Evolutionary conservation across 2,888 invertebrate species (phyloP).

Genomic region (Barypeithes pellucidus): DNA sequence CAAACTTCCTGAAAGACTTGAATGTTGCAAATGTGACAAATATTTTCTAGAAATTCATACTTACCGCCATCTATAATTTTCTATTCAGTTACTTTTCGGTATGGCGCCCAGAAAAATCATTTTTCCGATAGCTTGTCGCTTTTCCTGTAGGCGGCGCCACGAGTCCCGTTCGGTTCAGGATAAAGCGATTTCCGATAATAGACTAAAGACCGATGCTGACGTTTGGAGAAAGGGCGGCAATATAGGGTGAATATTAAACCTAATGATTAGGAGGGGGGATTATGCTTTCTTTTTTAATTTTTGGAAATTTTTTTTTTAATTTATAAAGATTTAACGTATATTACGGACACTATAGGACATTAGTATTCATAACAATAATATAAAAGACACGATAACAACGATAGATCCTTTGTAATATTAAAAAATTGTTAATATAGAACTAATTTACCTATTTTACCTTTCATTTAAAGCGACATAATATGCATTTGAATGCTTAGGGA

Average conservation of each 20-base stretch:
- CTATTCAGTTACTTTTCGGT: slow-evolving; percentile 21
- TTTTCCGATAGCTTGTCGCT: not conserved
- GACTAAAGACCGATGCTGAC: slow-evolving; percentile 13
- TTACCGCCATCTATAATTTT: slow-evolving; percentile 43
- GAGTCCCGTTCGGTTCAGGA: slow-evolving; percentile 3
- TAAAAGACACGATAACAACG: too few relatives aligned
- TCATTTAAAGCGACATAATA: not conserved
- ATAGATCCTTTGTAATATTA: too few relatives aligned
- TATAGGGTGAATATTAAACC: slow-evolving; percentile 21
- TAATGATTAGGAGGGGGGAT: too few relatives aligned
- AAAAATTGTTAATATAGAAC: too few relatives aligned
- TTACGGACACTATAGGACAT: too few relatives aligned
- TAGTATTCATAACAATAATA: too few relatives aligned
- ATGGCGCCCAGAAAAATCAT: slow-evolving; percentile 2
- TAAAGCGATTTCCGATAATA: slow-evolving; percentile 43
- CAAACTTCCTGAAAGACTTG: too few relatives aligned
- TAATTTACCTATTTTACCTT: not conserved
- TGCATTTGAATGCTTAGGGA: not conserved
- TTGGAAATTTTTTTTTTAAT: too few relatives aligned
- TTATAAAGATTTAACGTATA: too few relatives aligned
- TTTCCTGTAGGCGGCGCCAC: slow-evolving; percentile 11
- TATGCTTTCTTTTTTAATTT: too few relatives aligned
- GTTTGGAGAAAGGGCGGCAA: slow-evolving; percentile 17
- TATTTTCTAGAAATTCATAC: not conserved
- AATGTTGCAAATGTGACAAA: too few relatives aligned